A percentile compares a stretch with the other conserved stretches of the same genome.
Evolutionary conservation across 2,113 vertebrate genomes (phyloP).

Genomic region (Bubalus kerabau): DNA sequence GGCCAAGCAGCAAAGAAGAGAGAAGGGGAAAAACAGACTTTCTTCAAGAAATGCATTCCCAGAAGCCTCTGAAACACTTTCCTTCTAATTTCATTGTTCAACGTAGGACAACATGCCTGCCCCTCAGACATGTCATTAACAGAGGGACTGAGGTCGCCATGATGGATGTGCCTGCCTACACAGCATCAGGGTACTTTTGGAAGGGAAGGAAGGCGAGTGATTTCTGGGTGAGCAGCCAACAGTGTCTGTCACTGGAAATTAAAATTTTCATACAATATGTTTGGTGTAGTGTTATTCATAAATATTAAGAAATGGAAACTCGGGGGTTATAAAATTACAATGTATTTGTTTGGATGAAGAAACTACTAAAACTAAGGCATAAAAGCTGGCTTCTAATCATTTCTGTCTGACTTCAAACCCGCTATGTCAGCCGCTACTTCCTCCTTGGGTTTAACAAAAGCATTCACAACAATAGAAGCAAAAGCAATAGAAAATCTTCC

Average conservation of each 20-base stretch:
- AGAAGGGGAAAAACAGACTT: background rate
- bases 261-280: background rate
- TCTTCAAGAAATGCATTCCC: background rate
- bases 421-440: background rate
- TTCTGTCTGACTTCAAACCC: background rate
- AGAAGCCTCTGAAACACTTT: background rate
- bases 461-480: background rate
- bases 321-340: background rate
- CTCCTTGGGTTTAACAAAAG: background rate
- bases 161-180: background rate
- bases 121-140: background rate
- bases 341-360: background rate
- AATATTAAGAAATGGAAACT: background rate
- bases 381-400: background rate
- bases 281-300: background rate
- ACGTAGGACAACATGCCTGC: background rate
- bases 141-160: fast-evolving
- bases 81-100: background rate
- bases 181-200: no score
- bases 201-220: background rate
- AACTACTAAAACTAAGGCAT: background rate
- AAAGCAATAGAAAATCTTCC: background rate
- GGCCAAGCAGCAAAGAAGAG: background rate
- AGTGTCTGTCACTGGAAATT: background rate
- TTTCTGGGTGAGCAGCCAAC: background rate